Base-by-base conservation (phyloP, 2,113 vertebrate genomes). In the Semicossyphus pulcher region DNA sequence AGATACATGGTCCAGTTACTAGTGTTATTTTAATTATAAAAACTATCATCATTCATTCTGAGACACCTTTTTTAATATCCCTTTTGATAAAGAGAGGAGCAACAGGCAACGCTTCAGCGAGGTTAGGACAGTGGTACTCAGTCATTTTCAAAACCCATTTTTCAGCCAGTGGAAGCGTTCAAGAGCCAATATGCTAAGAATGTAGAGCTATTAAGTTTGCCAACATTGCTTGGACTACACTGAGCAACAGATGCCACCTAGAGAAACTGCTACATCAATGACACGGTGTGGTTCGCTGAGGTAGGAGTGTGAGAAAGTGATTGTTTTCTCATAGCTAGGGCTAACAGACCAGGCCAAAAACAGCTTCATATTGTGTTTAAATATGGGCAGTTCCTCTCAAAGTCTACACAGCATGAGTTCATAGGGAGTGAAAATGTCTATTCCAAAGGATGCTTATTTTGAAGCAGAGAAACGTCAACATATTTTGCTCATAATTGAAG, bases 181-280 rank as follows among this genome's bases (percentile, higher is more conserved):
- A 42, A 67, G 53, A 76, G 66, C 67, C 73, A 89, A 67, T 78
- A 78, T 78, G 70, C 36, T 64, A 37, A 62, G 53, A 77, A 42
- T 80, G 58, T 49, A 18, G 62, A 48, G 69, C 29, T 54, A 72
- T 64, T 61, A 37, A 71, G 28, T 80, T 79, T 72, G 79, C 79
- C 84, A 85, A 61, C 45, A 52, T 53, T 52, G 25, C 34, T 83
- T 83, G 82, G 79, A 83, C 74, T 37, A 47, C 39, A 71, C 28
- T 23, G 48, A 80, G 63, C 62, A 78, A 56, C 81, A 83, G 73
- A 85, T 83, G 73, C 47, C 61, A 45, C 62, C n/a, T 1, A 34
- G 32, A 81, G 18, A 79, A 84, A 72, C 37, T 23, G 72, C 31
- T 69, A 72, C 64, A 68, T 79, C 66, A 61, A 63, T 74, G 36